Evolutionary conservation across 2,888 invertebrate genomes (phyloP), one percentile per base, ranked within the genome.

Genomic region (Trisateles emortualis): DNA sequence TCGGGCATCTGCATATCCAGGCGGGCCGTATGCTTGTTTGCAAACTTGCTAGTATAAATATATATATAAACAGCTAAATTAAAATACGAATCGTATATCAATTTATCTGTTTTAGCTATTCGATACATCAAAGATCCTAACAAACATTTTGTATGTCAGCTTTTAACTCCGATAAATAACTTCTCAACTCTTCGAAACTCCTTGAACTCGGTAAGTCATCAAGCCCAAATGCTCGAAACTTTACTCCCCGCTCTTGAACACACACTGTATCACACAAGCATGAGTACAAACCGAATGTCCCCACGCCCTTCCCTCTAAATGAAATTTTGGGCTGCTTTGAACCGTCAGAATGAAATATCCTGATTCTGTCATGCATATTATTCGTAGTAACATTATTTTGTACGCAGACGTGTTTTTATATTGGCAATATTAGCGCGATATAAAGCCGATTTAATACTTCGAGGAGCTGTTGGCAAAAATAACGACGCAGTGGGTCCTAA

Each of bases 311-410:
- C 55, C 57, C 48, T 63, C 62, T 69, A 70, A 74, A 75, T 75
- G 71, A 72, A 68, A 74, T 76, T 76, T 64, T 59, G 68, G 58
- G 57, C 39, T 59, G 58, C 68, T 69, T 67, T 68, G 52, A 48
- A 63, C 50, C 13, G 52, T 35, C 46, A 24, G 32, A 56, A 51
- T 67, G 64, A 65, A 68, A 72, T 74, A 72, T 64, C 52, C 53
- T 62, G 59, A 65, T 66, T 63, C 57, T 67, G 52, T 55, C 51
- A 51, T 51, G 44, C 51, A 57, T 46, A 32, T 57, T 59, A 65
- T 64, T 54, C 54, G 45, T 44, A 35, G 51, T 19, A 55, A 48
- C 35, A 45, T 39, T 32, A 32, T 47, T 41, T 35, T 9, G 30
- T 33, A 43, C 19, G 30, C 22, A 10, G 14, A 44, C 35, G 35